Conservation (phyloP, 2,888 invertebrate genomes). For the Digitonthophagus gazella region DNA sequence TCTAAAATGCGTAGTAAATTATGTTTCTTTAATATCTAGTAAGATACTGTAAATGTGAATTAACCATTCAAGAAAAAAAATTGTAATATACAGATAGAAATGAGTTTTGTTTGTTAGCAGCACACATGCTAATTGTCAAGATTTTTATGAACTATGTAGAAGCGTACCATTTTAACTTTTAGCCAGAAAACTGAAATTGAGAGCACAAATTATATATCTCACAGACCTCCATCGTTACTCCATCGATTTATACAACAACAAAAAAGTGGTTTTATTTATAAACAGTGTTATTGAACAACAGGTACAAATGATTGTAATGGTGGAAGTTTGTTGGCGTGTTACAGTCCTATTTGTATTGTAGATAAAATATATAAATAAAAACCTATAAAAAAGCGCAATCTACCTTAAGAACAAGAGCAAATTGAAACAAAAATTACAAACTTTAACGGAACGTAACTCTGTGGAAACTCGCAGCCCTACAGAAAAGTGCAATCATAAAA, state of each 20-base stretch:
- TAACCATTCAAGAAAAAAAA: too few relatives aligned
- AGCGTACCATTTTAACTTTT: background rate
- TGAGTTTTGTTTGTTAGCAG: too few relatives aligned
- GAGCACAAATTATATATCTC: background rate
- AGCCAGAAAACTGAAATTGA: background rate
- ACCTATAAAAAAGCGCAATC: background rate
- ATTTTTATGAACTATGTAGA: too few relatives aligned
- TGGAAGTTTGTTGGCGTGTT: background rate
- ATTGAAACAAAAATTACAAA: background rate
- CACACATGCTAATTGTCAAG: too few relatives aligned
- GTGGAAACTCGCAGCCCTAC: background rate
- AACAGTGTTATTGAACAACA: too few relatives aligned
- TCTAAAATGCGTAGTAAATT: too few relatives aligned
- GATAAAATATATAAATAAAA: background rate
- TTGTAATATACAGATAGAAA: too few relatives aligned
- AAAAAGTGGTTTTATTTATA: too few relatives aligned
- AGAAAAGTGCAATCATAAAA: slow-evolving; percentile 7
- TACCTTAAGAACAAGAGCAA: background rate
- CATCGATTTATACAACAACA: too few relatives aligned
- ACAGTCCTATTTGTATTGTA: background rate
- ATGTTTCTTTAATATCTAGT: too few relatives aligned
- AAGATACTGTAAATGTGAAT: too few relatives aligned
- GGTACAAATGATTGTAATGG: background rate
- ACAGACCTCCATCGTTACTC: background rate
- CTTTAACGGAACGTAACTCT: background rate